Percentiles rank a stretch among this genome's conserved stretches.
Conservation (phyloP, 1,140 invertebrate species). For the Pseudomyrmex sp. region DNA sequence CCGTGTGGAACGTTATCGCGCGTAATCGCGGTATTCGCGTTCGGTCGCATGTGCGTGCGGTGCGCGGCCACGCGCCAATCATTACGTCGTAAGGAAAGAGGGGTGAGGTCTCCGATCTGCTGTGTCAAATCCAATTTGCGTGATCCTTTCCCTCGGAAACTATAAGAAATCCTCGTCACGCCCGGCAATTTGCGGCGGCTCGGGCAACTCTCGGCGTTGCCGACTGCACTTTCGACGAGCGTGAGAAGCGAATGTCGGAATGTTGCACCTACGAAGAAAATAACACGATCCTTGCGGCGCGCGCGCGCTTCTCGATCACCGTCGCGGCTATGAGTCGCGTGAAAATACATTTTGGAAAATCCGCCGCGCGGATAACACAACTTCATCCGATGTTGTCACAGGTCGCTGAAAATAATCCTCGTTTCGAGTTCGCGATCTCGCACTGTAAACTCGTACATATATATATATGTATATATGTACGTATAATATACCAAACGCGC, state of each 20-base stretch:
- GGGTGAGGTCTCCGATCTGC: constrained; percentile 52
- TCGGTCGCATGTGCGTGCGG: constrained; percentile 6
- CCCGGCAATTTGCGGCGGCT: constrained; percentile 48
- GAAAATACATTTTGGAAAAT: constrained; percentile 42
- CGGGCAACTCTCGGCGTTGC: neutral
- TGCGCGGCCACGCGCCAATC: constrained; percentile 65
- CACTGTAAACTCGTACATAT: no score
- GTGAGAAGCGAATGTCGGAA: constrained; percentile 60
- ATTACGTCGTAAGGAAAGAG: constrained; percentile 50
- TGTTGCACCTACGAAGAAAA: constrained; percentile 57
- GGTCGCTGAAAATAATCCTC: neutral
- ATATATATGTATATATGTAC: no score
- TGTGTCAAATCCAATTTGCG: constrained; percentile 72
- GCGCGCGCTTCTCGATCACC: constrained; percentile 39
- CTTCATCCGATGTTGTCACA: constrained; percentile 24
- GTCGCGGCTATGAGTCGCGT: constrained; percentile 1
- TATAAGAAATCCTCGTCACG: constrained; percentile 59
- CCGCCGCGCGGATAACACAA: constrained; percentile 33
- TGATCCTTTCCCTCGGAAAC: constrained; percentile 61
- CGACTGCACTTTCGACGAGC: constrained; percentile 53
- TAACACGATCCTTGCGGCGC: constrained; percentile 39
- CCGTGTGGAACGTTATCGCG: constrained; percentile 2
- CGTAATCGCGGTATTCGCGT: neutral
- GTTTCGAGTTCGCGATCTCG: neutral
- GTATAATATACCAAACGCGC: neutral